Evolutionary conservation across 2,888 invertebrate species (phyloP).

Genomic region (Platycheirus rosarum): DNA sequence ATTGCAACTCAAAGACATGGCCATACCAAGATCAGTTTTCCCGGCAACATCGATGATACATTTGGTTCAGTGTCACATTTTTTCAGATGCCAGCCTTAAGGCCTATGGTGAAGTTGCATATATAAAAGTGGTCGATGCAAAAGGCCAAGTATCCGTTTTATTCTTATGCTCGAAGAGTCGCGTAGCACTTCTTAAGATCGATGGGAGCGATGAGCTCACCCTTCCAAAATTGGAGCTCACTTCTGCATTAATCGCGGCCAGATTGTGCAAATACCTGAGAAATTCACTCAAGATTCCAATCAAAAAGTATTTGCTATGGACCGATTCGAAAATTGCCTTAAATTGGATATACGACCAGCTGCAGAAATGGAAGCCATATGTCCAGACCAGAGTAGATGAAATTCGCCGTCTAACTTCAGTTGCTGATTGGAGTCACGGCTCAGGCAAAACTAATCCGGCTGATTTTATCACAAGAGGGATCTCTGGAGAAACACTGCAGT

Average conservation of each 20-base stretch:
- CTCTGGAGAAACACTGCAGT: constrained; percentile 19
- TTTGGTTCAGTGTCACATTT: constrained; percentile 35
- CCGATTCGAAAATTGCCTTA: constrained; percentile 40
- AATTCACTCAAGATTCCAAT: constrained; percentile 11
- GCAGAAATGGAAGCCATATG: constrained; percentile 50
- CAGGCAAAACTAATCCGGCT: constrained; percentile 42
- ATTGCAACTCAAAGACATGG: constrained; percentile 15
- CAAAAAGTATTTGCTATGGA: constrained; percentile 9
- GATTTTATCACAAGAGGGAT: constrained; percentile 42
- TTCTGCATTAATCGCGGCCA: constrained; percentile 21
- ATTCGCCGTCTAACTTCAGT: constrained; percentile 33
- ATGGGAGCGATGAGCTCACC: constrained; percentile 9
- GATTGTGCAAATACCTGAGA: no score
- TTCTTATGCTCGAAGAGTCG: constrained; percentile 46
- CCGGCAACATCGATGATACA: not conserved
- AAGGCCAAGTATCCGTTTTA: not conserved
- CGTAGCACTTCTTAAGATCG: constrained; percentile 32
- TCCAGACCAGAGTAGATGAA: constrained; percentile 39
- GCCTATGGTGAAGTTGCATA: constrained; percentile 45
- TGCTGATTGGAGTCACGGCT: constrained; percentile 34
- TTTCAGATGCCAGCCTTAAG: constrained; percentile 46
- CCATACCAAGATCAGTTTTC: constrained; percentile 27
- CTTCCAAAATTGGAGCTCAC: constrained; percentile 46
- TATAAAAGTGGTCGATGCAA: constrained; percentile 3
- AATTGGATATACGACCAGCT: constrained; percentile 40